Conservation (phyloP, 2,797 vertebrate species). For the Lateolabrax maculatus region DNA sequence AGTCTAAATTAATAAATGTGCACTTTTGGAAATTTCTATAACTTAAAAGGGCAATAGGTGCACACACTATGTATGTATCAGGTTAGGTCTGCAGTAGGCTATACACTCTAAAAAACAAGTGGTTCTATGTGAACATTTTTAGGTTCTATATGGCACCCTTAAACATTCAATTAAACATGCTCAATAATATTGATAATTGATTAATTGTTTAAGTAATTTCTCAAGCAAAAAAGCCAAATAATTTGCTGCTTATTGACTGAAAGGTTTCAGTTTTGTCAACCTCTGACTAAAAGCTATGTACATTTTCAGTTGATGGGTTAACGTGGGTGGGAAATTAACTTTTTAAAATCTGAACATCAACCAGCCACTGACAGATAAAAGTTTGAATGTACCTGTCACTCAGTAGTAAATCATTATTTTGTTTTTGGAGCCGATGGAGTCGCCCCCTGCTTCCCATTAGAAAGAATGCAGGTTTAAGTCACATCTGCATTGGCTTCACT, state of each 20-base stretch:
- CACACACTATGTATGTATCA: background rate
- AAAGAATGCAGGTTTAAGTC: no score
- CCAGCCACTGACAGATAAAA: no score
- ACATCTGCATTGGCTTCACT: no score
- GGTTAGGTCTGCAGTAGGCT: background rate
- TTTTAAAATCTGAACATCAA: no score
- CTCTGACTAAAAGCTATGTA: background rate
- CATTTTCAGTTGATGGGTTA: no score
- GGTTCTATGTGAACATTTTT: background rate
- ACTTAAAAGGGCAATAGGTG: background rate
- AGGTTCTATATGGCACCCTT: background rate
- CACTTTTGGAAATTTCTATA: background rate
- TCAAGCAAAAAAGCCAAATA: no score
- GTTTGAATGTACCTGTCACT: no score
- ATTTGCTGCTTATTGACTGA: background rate
- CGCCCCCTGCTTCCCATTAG: no score
- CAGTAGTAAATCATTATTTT: no score
- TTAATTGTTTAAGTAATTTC: background rate
- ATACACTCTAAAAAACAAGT: background rate
- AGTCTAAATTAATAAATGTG: conserved; percentile 2
- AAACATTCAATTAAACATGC: background rate
- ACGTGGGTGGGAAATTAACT: no score
- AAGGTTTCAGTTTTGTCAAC: background rate
- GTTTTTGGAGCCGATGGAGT: no score
- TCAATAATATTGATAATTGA: background rate